A percentile compares a stretch with the other conserved stretches of the same genome.
Conservation (phyloP, 2,113 vertebrate genomes). For the Orcinus orca region DNA sequence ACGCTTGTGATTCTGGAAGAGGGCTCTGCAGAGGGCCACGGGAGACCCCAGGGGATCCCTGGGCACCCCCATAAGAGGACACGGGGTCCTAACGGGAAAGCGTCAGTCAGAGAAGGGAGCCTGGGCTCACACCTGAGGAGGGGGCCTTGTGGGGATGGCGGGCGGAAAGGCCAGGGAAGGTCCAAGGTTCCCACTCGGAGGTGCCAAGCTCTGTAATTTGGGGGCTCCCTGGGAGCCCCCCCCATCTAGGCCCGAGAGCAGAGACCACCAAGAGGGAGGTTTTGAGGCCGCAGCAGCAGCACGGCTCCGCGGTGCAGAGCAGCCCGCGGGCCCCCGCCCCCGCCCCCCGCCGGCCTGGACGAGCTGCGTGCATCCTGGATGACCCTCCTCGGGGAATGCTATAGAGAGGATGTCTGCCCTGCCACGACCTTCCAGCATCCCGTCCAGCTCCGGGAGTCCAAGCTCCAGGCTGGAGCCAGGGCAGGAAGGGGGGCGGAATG, state of each 20-base stretch:
- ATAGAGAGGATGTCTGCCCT: not conserved
- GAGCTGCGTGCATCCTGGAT: not conserved
- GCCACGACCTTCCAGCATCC: not conserved
- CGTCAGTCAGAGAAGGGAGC: fast-evolving
- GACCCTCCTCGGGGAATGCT: not conserved
- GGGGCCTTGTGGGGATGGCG: fast-evolving
- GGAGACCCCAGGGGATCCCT: not conserved
- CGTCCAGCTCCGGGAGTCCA: not conserved
- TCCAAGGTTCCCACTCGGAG: fast-evolving
- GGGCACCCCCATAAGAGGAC: not conserved
- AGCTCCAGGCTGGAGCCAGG: not conserved
- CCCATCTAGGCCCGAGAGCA: not conserved
- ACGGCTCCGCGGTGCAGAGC: fast-evolving
- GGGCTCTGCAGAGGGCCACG: not conserved
- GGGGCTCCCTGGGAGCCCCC: not conserved
- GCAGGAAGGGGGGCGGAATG: not conserved
- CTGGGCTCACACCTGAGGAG: not conserved
- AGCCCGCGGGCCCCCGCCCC: too few relatives aligned
- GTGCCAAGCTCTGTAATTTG: not conserved
- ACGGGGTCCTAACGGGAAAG: fast-evolving
- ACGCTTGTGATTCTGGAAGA: not conserved
- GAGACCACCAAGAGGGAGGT: not conserved
- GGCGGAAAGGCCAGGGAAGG: not conserved
- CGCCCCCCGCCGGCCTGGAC: not conserved
- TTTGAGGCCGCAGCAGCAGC: not conserved